These are phyloP conservation scores for Nansenia antarctica DNA, from an alignment of 2,113 vertebrate genomes.

Conservation along the genomic window DNA sequence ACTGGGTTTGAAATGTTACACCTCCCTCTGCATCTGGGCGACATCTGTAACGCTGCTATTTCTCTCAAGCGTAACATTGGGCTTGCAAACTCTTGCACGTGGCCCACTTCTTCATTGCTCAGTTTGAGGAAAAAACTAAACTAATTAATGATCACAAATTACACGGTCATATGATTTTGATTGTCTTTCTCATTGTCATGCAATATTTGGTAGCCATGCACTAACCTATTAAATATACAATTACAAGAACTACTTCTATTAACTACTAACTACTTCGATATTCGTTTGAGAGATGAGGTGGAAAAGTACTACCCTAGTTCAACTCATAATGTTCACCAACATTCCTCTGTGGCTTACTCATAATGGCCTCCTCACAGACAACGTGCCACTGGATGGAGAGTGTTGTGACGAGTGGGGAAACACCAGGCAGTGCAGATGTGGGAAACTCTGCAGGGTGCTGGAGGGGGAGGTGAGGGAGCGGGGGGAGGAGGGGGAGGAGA, in stretches of 20 bases:
- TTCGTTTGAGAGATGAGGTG: background rate
- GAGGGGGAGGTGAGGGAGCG: conserved; percentile 47
- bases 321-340: conserved; percentile 9
- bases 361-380: conserved; percentile 25
- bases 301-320: background rate
- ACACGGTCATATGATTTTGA: conserved; percentile 3
- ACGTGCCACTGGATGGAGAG: conserved; percentile 23
- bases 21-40: conserved; percentile 87
- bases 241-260: background rate
- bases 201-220: background rate
- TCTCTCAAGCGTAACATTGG: conserved; percentile 82
- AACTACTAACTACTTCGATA: too few relatives aligned
- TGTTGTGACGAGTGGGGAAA: conserved; percentile 69
- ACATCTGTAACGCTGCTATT: conserved; percentile 92
- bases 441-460: conserved; percentile 73
- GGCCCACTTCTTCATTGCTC: conserved; percentile 39
- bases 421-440: conserved; percentile 78
- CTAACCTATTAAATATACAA: too few relatives aligned
- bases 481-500: conserved; percentile 33
- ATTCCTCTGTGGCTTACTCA: conserved; percentile 32
- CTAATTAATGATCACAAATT: conserved; percentile 34
- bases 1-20: conserved; percentile 87
- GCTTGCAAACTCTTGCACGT: conserved; percentile 31
- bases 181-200: background rate
- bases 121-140: conserved; percentile 58